Evolutionary conservation across 2,113 vertebrate genomes (phyloP).

Genomic region (Rattus norvegicus): GRCr8 NC_086032.1:43210501-43211000

Average conservation of each 20-base stretch:
- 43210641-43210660: no score
- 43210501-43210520: conserved; percentile 24
- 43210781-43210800: no score
- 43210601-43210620: neutral
- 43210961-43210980: neutral
- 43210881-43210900: no score
- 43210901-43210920: neutral
- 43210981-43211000: neutral
- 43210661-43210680: no score
- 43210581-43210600: neutral
- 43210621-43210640: neutral
- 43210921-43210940: neutral
- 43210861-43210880: no score
- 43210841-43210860: neutral
- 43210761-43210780: no score
- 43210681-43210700: no score
- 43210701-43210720: no score
- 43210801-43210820: no score
- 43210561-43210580: conserved; percentile 19
- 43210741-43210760: accelerated
- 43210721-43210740: no score
- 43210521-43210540: conserved; percentile 10
- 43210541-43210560: neutral
- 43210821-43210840: no score
- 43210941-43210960: neutral